Conservation (phyloP, 2,797 vertebrate species). For the Denticeps clupeoides region DNA sequence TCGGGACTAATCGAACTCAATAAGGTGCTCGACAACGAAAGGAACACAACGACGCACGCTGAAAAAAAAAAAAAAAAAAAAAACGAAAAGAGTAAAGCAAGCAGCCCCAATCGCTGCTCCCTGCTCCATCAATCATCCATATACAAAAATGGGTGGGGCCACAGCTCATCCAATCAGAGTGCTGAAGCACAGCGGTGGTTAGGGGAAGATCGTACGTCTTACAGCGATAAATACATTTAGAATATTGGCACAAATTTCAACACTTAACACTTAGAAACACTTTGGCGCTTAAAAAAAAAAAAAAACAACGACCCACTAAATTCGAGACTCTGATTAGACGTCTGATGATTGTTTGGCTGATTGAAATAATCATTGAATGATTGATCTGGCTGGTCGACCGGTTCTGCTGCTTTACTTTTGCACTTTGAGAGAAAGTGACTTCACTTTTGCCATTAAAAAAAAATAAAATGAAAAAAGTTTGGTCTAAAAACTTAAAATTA, state of each 20-base stretch:
- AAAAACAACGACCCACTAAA: too few species aligned
- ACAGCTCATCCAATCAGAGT: conserved; percentile 11
- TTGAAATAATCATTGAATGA: conserved; percentile 15
- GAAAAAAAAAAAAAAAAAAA: conserved; percentile 49
- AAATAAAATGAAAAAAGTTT: conserved; percentile 46
- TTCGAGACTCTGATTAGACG: conserved; percentile 16
- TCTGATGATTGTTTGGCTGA: conserved; percentile 14
- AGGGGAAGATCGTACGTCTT: neutral
- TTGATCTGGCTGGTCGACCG: conserved; percentile 34
- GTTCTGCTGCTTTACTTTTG: conserved; percentile 48
- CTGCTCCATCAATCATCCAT: conserved; percentile 35
- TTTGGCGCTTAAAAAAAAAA: too few species aligned
- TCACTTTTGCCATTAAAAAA: conserved; percentile 32
- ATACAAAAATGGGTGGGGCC: conserved; percentile 8
- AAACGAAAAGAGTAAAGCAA: conserved; percentile 38
- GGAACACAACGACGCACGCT: conserved; percentile 37
- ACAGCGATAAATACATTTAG: neutral
- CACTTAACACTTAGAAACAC: neutral
- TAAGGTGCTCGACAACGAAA: conserved; percentile 42
- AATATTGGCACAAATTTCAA: neutral
- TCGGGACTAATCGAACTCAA: conserved; percentile 44
- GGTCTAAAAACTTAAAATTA: conserved; percentile 46
- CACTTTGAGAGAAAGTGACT: conserved; percentile 49
- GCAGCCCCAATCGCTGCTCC: conserved; percentile 43
- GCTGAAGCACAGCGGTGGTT: neutral